Conservation (phyloP, 2,888 invertebrate genomes). For the Nomada ruficornis region DNA sequence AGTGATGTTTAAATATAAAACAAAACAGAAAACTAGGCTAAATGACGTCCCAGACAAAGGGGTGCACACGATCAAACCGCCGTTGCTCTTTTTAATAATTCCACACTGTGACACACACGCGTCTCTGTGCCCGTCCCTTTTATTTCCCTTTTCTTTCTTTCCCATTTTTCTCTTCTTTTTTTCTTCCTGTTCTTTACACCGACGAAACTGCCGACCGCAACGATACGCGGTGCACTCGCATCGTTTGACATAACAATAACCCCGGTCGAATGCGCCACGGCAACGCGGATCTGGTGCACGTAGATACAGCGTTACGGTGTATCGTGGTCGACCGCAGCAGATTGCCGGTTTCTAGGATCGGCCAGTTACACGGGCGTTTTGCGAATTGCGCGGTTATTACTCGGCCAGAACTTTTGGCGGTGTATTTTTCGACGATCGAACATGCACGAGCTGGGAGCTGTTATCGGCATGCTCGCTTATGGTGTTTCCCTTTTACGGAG, state of each 20-base stretch:
- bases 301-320: conserved; percentile 20
- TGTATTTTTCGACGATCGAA: conserved; percentile 18
- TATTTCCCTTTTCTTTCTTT: not conserved
- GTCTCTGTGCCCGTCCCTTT: conserved; percentile 2
- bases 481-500: not conserved
- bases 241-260: conserved; percentile 63
- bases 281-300: conserved; percentile 25
- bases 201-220: not conserved
- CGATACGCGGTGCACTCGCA: conserved; percentile 38
- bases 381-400: conserved; percentile 32
- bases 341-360: conserved; percentile 36
- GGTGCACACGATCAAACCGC: conserved; percentile 9
- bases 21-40: not conserved
- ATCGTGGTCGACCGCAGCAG: conserved; percentile 40
- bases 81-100: conserved; percentile 43
- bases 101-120: not conserved
- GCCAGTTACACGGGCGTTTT: conserved; percentile 7
- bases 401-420: conserved; percentile 1
- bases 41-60: conserved; percentile 27
- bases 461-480: not conserved
- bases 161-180: not conserved
- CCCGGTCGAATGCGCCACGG: conserved; percentile 29
- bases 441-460: not conserved
- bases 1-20: conserved; percentile 38
- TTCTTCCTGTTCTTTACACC: not conserved